Evolutionary conservation across 2,797 vertebrate species (phyloP).

Genomic region (Falco columbarius): DNA sequence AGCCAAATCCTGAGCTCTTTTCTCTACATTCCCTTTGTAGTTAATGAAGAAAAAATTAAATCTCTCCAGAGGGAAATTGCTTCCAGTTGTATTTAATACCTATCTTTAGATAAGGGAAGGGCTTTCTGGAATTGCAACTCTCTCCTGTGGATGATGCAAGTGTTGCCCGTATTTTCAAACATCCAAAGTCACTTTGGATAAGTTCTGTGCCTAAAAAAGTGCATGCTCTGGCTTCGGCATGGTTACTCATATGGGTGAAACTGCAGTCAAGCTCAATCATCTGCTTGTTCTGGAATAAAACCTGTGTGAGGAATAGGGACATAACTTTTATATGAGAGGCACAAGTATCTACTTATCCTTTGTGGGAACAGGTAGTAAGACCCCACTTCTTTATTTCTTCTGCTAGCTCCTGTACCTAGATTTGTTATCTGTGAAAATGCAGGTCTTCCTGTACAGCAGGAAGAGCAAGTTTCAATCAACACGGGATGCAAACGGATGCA

Average conservation of each 20-base stretch:
- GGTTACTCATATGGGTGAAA: not conserved
- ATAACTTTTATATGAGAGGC: not conserved
- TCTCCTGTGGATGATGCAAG: not conserved
- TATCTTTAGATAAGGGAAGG: not conserved
- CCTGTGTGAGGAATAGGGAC: not conserved
- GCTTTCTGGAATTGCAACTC: not conserved
- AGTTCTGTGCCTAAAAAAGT: not conserved
- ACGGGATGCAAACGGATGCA: not conserved
- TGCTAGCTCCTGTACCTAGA: not conserved
- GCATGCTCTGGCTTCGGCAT: not conserved
- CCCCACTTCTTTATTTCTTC: not conserved
- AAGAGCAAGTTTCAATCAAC: slow-evolving; percentile 1
- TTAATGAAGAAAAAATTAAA: not conserved
- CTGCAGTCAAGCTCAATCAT: not conserved
- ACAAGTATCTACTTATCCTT: not conserved
- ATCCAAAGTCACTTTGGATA: not conserved
- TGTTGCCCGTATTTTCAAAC: not conserved
- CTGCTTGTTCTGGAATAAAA: not conserved
- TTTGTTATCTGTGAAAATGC: not conserved
- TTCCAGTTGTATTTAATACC: not conserved
- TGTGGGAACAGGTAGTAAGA: not conserved
- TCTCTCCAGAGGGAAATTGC: not conserved
- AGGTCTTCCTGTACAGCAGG: not conserved
- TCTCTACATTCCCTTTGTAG: not conserved
- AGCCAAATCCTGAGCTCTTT: not conserved